Base-by-base conservation (phyloP, 2,797 vertebrate genomes). In the Chelon auratus region DNA sequence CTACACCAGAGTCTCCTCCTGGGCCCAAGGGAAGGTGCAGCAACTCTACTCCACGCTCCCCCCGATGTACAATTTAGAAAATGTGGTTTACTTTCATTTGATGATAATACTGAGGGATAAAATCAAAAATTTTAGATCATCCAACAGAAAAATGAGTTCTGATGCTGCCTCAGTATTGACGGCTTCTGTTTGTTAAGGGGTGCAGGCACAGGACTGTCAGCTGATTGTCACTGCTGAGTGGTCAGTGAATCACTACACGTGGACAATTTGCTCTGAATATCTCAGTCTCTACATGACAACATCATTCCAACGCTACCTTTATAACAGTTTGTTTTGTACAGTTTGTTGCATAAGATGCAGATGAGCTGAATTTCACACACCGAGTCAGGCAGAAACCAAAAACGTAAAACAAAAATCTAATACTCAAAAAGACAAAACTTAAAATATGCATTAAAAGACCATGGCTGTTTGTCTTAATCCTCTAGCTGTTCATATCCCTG, bases 381-480 rank as follows among this genome's bases (percentile, higher is more conserved):
- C 14, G 58, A 8, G 48, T 54, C 33, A 50, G 61, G 52, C 48
- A 36, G 47, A 24, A 30, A 6, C 33, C 11, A 26, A 42, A 65
- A 52, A 77, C 66, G 36, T 48, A 72, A 77, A 54, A 68, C 62
- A 48, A 62, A 72, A 71, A 9, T 1, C 2, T 47, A 51, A 71
- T 53, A 54, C 14, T 4, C 30, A 14, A 68, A 54, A 48, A n/a
- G 22, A 56, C 15, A 15, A 69, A 54, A 26, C 42, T 77, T 84
- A 18, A 85, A 72, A 84, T 61, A 80, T 77, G 72, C 54, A 80
- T 81, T 64, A 78, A 73, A 64, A 54, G 7, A 63, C 47, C 47
- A 43, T 54, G 22, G 36, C 71, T 62, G 40, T 65, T 72, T 57
- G 63, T 67, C 30, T 26, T 50, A 65, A 37, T 26, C 47, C 55